These are phyloP conservation scores for Aphodius sticticus DNA, from an alignment of 2,888 invertebrate genomes.

Conservation along the genomic window DNA sequence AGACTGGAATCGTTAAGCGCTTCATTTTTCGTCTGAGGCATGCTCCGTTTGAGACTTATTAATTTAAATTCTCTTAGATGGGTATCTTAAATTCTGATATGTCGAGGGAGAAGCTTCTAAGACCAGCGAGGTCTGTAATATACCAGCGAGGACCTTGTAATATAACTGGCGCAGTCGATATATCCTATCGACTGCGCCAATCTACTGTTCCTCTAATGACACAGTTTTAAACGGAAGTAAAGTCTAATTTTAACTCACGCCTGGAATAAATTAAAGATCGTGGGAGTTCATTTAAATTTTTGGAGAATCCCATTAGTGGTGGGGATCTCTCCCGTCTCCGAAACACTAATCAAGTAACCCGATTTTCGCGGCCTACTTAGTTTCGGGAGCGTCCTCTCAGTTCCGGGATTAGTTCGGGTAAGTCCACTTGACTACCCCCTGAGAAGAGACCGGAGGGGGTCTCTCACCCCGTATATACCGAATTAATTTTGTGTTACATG, in stretches of 20 bases:
- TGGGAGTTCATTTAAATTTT: background rate
- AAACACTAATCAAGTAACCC: background rate
- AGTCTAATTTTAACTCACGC: background rate
- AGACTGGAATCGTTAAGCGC: too few relatives aligned
- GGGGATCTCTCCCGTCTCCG: background rate
- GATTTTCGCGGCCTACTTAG: constrained; percentile 4
- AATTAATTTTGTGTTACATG: background rate
- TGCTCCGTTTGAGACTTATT: background rate
- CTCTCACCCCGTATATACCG: background rate
- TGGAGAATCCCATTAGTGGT: background rate
- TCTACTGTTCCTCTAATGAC: background rate
- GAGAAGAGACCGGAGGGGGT: background rate
- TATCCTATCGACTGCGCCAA: background rate
- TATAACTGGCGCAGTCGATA: background rate
- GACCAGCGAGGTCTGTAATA: too few relatives aligned
- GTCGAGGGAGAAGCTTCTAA: too few relatives aligned
- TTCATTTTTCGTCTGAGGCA: too few relatives aligned
- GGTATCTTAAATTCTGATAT: too few relatives aligned
- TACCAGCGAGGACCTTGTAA: background rate
- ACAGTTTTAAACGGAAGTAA: background rate
- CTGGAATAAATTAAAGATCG: background rate
- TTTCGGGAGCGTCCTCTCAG: background rate
- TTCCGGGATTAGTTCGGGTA: background rate
- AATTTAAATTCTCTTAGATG: background rate
- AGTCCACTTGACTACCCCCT: background rate